These are phyloP conservation scores for Neolamprologus kungweensis DNA, from an alignment of 2,113 vertebrate genomes.

Conservation along the genomic window DNA sequence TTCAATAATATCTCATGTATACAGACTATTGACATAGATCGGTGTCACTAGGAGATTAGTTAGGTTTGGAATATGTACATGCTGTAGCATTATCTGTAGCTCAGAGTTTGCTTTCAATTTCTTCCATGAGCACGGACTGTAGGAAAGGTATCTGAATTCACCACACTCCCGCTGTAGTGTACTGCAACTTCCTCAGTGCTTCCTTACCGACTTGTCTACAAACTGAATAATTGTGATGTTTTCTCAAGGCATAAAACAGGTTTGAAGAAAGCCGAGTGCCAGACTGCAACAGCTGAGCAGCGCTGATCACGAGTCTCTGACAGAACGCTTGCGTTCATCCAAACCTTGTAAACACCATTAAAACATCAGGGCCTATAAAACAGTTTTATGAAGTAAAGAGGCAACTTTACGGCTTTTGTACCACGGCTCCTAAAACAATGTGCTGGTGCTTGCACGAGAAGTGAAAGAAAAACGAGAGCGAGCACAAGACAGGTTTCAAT, in stretches of 20 bases:
- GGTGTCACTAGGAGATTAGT: not conserved
- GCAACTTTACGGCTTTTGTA: constrained; percentile 59
- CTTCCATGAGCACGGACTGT: constrained; percentile 29
- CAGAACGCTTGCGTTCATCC: constrained; percentile 50
- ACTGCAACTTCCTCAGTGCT: constrained; percentile 28
- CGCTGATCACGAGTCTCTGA: constrained; percentile 39
- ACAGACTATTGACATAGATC: not conserved
- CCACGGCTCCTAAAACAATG: constrained; percentile 25
- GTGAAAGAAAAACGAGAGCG: not conserved
- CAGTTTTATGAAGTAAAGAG: constrained; percentile 75
- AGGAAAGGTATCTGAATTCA: constrained; percentile 37
- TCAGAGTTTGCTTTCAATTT: not conserved
- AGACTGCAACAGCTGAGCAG: constrained; percentile 49
- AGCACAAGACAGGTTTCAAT: not conserved
- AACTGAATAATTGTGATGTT: constrained; percentile 55
- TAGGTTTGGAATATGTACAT: not conserved
- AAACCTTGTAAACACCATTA: constrained; percentile 76
- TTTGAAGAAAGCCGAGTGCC: constrained; percentile 53
- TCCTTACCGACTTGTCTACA: constrained; percentile 46
- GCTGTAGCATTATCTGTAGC: not conserved
- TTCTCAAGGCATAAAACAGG: constrained; percentile 54
- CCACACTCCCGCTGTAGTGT: constrained; percentile 50
- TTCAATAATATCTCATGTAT: not conserved
- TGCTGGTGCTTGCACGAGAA: not conserved
- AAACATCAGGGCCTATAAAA: constrained; percentile 68